phyloP scores from a whole-genome alignment of 2,797 vertebrate genomes.

The Valencia hispanica region DNA sequence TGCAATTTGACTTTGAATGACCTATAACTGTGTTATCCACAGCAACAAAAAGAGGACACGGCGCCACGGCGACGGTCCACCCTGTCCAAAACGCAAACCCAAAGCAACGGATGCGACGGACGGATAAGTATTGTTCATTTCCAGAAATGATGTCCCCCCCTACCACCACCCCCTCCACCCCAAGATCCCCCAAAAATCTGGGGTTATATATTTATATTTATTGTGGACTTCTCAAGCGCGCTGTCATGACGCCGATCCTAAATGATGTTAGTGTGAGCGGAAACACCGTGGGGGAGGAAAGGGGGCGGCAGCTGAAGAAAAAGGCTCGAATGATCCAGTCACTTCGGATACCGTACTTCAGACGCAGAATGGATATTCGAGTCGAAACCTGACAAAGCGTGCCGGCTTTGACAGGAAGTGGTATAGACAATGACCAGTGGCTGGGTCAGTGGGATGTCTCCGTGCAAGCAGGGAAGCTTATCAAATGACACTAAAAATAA shows the following conservation, averaged over 20 bases:
- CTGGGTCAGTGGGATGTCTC: slow-evolving; percentile 99
- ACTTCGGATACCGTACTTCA: slow-evolving; percentile 98
- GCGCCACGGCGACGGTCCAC: slow-evolving; percentile 21
- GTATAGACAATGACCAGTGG: slow-evolving; percentile 99
- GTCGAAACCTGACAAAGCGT: slow-evolving; percentile 98
- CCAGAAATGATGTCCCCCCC: slow-evolving; percentile 79
- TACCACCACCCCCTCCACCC: slow-evolving; percentile 25
- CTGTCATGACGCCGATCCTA: slow-evolving; percentile 88
- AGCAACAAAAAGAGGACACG: slow-evolving; percentile 67
- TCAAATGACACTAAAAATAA: slow-evolving; percentile 99
- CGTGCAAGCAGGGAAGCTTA: slow-evolving; percentile 90
- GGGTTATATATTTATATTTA: slow-evolving; percentile 58
- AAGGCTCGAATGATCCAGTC: slow-evolving; percentile 98
- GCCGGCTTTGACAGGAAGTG: slow-evolving; percentile 94
- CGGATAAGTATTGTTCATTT: slow-evolving; percentile 86
- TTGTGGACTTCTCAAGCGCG: slow-evolving; percentile 75
- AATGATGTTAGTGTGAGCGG: slow-evolving; percentile 88
- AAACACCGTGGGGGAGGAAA: slow-evolving; percentile 87
- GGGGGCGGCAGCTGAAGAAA: slow-evolving; percentile 91
- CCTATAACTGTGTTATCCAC: slow-evolving; percentile 79
- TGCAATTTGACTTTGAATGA: slow-evolving; percentile 94
- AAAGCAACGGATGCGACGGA: slow-evolving; percentile 78
- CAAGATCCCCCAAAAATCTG: slow-evolving; percentile 59
- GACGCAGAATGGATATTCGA: slow-evolving; percentile 96
- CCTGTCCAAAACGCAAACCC: slow-evolving; percentile 63